A percentile compares a stretch with the other conserved stretches of the same genome.
Evolutionary conservation across 2,113 vertebrate genomes (phyloP).

Genomic region (Scortum barcoo): DNA sequence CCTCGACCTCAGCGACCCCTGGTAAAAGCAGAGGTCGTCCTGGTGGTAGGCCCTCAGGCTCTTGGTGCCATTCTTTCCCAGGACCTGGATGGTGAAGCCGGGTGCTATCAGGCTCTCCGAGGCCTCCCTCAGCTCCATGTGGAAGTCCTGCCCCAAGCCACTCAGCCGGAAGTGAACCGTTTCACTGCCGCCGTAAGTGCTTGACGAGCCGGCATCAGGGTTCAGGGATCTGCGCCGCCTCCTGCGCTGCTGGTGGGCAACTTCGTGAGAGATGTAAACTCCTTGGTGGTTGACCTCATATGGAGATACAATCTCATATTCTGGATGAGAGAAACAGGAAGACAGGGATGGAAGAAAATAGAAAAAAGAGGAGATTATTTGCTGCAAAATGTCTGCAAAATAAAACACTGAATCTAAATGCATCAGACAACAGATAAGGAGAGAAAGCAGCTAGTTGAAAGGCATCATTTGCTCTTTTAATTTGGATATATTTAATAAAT

Average conservation of each 20-base stretch:
- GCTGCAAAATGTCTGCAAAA: not conserved
- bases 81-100: conserved; percentile 87
- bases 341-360: not conserved
- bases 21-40: conserved; percentile 91
- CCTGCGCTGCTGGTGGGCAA: conserved; percentile 84
- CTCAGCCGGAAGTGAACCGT: conserved; percentile 85
- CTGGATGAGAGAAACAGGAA: conserved; percentile 73
- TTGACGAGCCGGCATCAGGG: conserved; percentile 32
- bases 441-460: not conserved
- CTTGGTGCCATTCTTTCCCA: conserved; percentile 85
- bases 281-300: conserved; percentile 88
- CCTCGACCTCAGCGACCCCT: conserved; percentile 87
- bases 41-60: conserved; percentile 80
- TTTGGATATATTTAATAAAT: not conserved
- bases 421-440: not conserved
- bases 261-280: conserved; percentile 85
- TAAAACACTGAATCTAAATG: conserved; percentile 8
- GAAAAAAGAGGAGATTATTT: not conserved
- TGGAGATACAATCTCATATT: conserved; percentile 89
- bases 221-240: conserved; percentile 75
- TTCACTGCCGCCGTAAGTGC: conserved; percentile 13
- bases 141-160: conserved; percentile 88
- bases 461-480: not conserved
- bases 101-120: conserved; percentile 85
- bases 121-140: conserved; percentile 85